phyloP scores from a whole-genome alignment of 2,888 invertebrate species.

The Chalcis sispes region DNA sequence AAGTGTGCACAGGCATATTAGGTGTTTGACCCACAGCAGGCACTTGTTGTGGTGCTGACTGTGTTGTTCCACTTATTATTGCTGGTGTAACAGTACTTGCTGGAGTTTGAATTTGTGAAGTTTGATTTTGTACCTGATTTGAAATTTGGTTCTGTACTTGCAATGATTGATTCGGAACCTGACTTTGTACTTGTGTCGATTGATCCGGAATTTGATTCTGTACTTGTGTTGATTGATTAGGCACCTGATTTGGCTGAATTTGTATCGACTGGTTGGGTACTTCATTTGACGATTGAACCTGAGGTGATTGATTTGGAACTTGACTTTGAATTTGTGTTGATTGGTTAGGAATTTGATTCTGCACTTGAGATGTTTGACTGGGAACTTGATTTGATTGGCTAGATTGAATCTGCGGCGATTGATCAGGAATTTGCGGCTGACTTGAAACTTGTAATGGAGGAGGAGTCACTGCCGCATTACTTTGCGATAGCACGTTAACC shows the following conservation, averaged over 20 bases:
- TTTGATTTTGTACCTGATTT: constrained; percentile 57
- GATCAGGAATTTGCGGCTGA: constrained; percentile 55
- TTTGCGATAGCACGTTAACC: constrained; percentile 64
- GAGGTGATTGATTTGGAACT: constrained; percentile 25
- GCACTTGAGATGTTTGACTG: constrained; percentile 62
- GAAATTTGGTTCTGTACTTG: constrained; percentile 59
- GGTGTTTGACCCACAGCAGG: constrained; percentile 65
- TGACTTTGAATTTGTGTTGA: constrained; percentile 59
- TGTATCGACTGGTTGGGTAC: constrained; percentile 60
- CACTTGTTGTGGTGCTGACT: constrained; percentile 60
- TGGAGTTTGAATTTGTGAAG: constrained; percentile 55
- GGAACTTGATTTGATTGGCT: constrained; percentile 61
- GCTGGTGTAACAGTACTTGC: constrained; percentile 53
- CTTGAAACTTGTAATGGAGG: constrained; percentile 42
- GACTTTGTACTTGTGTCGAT: constrained; percentile 50
- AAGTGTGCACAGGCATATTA: constrained; percentile 55
- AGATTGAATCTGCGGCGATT: constrained; percentile 47
- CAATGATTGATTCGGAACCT: constrained; percentile 58
- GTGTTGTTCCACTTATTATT: constrained; percentile 42
- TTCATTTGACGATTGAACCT: constrained; percentile 58
- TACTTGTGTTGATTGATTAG: constrained; percentile 61
- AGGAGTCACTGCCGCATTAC: constrained; percentile 60
- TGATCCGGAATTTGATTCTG: constrained; percentile 60
- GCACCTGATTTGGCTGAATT: constrained; percentile 58
- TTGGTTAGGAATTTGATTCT: constrained; percentile 59